phyloP scores from a whole-genome alignment of 1,140 invertebrate species.

The Lepeophtheirus salmonis region DNA sequence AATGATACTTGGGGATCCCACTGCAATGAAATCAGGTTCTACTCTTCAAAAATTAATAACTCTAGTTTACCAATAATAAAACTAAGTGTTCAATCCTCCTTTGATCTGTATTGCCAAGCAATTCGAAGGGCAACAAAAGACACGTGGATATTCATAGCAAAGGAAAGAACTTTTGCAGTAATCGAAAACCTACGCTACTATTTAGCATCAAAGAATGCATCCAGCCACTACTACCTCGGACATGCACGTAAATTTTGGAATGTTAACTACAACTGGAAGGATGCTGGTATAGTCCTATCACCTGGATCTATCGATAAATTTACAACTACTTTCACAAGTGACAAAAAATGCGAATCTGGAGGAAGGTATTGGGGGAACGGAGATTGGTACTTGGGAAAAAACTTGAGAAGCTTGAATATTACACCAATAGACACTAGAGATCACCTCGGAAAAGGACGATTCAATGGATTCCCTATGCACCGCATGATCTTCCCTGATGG shows the following conservation, averaged over 20 bases:
- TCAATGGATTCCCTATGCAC: slow-evolving; percentile 33
- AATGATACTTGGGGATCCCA: neutral
- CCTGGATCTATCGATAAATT: slow-evolving; percentile 27
- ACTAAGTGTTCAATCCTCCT: neutral
- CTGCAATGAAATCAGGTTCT: neutral
- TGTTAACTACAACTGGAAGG: slow-evolving; percentile 31
- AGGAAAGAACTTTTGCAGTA: slow-evolving; percentile 32
- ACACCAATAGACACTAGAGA: slow-evolving; percentile 33
- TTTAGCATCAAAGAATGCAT: slow-evolving; percentile 27
- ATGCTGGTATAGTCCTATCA: slow-evolving; percentile 35
- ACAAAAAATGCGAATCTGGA: slow-evolving; percentile 28
- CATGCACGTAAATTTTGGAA: slow-evolving; percentile 32
- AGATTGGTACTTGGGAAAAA: slow-evolving; percentile 36
- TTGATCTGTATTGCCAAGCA: slow-evolving; percentile 21
- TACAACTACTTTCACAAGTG: slow-evolving; percentile 27
- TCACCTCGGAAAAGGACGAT: slow-evolving; percentile 28
- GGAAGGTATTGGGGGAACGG: slow-evolving; percentile 37
- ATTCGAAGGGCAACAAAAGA: slow-evolving; percentile 11
- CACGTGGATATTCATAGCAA: slow-evolving; percentile 32
- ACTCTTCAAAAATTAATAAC: neutral
- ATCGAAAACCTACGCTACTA: slow-evolving; percentile 32
- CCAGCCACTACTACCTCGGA: slow-evolving; percentile 32
- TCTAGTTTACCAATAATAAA: neutral
- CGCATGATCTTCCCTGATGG: slow-evolving; percentile 31
- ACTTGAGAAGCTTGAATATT: slow-evolving; percentile 29